These are phyloP conservation scores for Clivina fossor DNA, from an alignment of 2,888 invertebrate species.

Conservation along the genomic window DNA sequence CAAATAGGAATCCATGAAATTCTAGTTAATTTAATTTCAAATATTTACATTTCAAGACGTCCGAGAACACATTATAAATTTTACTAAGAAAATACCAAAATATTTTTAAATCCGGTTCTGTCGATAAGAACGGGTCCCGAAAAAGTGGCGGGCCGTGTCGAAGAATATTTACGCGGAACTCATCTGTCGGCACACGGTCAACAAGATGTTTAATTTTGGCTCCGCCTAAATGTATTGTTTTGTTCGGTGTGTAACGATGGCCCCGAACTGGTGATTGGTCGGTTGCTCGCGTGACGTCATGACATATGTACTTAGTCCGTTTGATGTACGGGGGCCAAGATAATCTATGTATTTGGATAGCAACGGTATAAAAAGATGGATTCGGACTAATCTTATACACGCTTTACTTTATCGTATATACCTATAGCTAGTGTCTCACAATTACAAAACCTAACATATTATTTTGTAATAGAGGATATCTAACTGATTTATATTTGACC, in stretches of 20 bases:
- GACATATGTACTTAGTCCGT: slow-evolving; percentile 29
- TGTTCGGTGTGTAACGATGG: slow-evolving; percentile 31
- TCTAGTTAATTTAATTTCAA: too few relatives aligned
- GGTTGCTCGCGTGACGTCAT: slow-evolving; percentile 21
- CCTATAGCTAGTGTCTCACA: too few relatives aligned
- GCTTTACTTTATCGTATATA: too few relatives aligned
- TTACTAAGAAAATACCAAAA: too few relatives aligned
- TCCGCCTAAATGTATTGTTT: slow-evolving; percentile 30
- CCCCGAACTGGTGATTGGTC: slow-evolving; percentile 18
- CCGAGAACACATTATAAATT: too few relatives aligned
- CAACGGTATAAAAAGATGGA: too few relatives aligned
- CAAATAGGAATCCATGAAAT: too few relatives aligned
- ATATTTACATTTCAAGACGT: too few relatives aligned
- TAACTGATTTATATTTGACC: too few relatives aligned
- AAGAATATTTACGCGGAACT: slow-evolving; percentile 29
- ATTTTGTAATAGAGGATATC: too few relatives aligned
- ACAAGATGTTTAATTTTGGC: slow-evolving; percentile 28
- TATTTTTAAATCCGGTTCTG: slow-evolving; percentile 7
- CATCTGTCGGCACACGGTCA: slow-evolving; percentile 34
- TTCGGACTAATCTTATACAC: too few relatives aligned
- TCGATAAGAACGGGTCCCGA: slow-evolving; percentile 2
- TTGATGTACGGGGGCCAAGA: slow-evolving; percentile 31
- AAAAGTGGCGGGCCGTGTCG: slow-evolving; percentile 24
- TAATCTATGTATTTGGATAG: slow-evolving; percentile 32
- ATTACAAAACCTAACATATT: too few relatives aligned